Base-by-base conservation (phyloP, 2,113 vertebrate species). In the Fregetta grallaria region DNA sequence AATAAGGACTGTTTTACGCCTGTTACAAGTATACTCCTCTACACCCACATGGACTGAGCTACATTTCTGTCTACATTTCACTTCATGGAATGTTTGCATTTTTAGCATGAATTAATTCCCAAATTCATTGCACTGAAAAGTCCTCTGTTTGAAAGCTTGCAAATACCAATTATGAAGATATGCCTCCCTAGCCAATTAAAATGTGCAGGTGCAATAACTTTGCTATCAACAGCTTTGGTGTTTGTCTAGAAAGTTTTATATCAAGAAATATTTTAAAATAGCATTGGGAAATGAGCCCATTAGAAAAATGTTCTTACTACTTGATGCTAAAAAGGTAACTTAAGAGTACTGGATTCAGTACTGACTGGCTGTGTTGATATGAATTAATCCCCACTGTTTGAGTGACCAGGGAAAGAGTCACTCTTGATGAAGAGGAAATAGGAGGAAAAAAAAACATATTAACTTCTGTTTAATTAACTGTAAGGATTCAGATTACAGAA, bases 181-280 rank as follows among this genome's bases (percentile, higher is more conserved):
- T 79, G 38, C 40, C 32, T 95, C 86, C 87, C 67, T 34, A 66
- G 53, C 42, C 86, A 93, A 76, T 93, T 93, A 93, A 92, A 91
- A 78, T 74, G 36, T 83, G 66, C 77, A 96, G 86, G 92, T 94
- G 86, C 81, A 90, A 42, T 91, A 88, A 71, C 55, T 94, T 91
- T 67, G 17, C 49, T 74, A 88, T 77, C 30, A 66, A 65, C 26
- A 82, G 58, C 52, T 81, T 93, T 78, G 53, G 52, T 92, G 67
- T 88, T 95, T 94, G 91, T 92, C 71, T 95, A 44, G 66, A 34
- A 95, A 87, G 38, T 73, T 91, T 88, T 59, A 44, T 49, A 67
- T 85, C 16, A 59, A 52, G 42, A 88, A 88, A 79, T 88, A 63
- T 71, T 94, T 95, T 79, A 38, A 62, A 96, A 90, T 50, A 82